phyloP scores from a whole-genome alignment of 2,113 vertebrate species.

The Agapornis roseicollis region DNA sequence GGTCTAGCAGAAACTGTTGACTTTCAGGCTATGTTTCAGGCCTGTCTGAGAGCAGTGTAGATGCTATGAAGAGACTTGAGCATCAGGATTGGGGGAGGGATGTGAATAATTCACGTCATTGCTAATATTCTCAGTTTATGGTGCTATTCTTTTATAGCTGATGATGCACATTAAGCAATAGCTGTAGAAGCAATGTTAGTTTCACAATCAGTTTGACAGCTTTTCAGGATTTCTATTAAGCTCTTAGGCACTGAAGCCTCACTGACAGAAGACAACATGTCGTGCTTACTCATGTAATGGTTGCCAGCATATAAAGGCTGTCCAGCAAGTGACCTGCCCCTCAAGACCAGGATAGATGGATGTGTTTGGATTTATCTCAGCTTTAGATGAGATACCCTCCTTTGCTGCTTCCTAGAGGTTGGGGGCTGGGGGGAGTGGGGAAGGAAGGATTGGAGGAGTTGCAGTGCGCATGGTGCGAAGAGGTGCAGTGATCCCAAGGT shows the following conservation, averaged over 20 bases:
- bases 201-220: not conserved
- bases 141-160: not conserved
- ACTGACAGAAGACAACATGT: not conserved
- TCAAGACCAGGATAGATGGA: not conserved
- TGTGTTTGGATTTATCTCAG: not conserved
- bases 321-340: not conserved
- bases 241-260: not conserved
- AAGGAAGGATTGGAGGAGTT: not conserved
- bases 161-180: not conserved
- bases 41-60: not conserved
- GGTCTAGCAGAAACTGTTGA: not conserved
- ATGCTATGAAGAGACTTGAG: not conserved
- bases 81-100: not conserved
- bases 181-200: not conserved
- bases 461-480: not conserved
- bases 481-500: not conserved
- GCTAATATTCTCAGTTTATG: not conserved
- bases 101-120: not conserved
- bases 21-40: not conserved
- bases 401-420: not conserved
- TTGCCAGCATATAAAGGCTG: not conserved
- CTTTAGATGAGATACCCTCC: not conserved
- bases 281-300: not conserved
- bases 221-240: not conserved
- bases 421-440: accelerated